Conservation (phyloP, 2,797 vertebrate genomes). For the Lophotriccus pileatus region DNA sequence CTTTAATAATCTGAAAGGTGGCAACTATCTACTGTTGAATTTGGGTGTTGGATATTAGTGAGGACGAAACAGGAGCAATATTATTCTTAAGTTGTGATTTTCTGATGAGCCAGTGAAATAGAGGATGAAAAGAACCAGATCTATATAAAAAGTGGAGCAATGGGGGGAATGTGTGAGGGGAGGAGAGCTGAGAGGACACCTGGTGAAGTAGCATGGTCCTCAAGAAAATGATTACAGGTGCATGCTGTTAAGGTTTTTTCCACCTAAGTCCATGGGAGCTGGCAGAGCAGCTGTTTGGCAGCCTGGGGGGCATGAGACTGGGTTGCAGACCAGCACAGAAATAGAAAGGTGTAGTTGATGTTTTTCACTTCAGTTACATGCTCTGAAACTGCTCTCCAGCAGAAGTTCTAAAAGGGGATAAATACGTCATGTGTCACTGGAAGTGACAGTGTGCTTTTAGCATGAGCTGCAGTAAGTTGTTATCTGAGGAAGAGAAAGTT, state of each 20-base stretch:
- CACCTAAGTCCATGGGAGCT: background rate
- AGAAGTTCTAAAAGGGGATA: conserved; percentile 26
- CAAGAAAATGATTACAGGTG: background rate
- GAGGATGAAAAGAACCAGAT: background rate
- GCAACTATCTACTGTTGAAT: background rate
- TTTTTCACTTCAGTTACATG: background rate
- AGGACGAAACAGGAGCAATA: background rate
- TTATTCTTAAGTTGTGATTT: background rate
- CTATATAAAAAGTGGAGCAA: background rate
- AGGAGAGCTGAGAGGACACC: background rate
- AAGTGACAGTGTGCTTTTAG: background rate
- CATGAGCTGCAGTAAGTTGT: background rate
- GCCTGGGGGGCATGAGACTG: background rate
- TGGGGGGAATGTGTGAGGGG: background rate
- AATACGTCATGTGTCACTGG: background rate
- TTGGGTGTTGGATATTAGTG: background rate
- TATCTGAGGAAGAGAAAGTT: background rate
- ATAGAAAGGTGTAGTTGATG: conserved; percentile 15
- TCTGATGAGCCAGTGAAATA: background rate
- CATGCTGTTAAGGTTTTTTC: background rate
- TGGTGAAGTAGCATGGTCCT: background rate
- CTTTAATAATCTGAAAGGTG: background rate
- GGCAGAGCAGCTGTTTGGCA: background rate
- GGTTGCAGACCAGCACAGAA: background rate
- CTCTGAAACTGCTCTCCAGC: background rate